Evolutionary conservation across 2,797 vertebrate genomes (phyloP).

Genomic region (Xerus rutilus): DNA sequence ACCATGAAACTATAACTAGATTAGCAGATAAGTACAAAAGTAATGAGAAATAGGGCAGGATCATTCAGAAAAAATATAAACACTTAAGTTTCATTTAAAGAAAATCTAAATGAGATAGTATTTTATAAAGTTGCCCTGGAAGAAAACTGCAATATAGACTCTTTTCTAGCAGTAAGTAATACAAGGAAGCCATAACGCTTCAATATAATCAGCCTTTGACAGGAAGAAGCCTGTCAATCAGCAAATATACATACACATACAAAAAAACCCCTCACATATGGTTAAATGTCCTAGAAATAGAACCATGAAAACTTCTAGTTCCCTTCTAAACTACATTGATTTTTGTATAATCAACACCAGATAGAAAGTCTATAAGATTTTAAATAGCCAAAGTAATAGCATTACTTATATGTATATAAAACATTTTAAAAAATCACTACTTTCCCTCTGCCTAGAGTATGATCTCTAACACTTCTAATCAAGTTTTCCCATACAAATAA

Average conservation of each 20-base stretch:
- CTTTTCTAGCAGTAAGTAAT: neutral
- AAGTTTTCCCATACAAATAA: neutral
- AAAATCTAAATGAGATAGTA: neutral
- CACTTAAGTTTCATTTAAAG: conserved; percentile 49
- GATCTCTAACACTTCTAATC: neutral
- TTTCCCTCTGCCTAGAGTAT: neutral
- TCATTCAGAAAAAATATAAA: conserved; percentile 13
- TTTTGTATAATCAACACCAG: conserved; percentile 16
- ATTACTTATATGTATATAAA: neutral
- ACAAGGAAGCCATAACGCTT: neutral
- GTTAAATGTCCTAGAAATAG: neutral
- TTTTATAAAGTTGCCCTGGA: conserved; percentile 1
- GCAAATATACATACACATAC: neutral
- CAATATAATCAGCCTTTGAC: neutral
- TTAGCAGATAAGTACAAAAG: neutral
- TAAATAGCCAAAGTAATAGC: neutral
- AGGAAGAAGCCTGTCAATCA: neutral
- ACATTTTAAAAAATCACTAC: neutral
- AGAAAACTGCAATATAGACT: conserved; percentile 47
- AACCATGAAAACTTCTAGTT: neutral
- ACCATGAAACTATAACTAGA: conserved; percentile 35
- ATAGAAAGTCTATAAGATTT: neutral
- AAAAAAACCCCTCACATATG: neutral
- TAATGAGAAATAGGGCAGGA: neutral
- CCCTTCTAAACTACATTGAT: neutral